Base-by-base conservation (phyloP, 2,797 vertebrate genomes). In the Chaenodraco wilsoni region DNA sequence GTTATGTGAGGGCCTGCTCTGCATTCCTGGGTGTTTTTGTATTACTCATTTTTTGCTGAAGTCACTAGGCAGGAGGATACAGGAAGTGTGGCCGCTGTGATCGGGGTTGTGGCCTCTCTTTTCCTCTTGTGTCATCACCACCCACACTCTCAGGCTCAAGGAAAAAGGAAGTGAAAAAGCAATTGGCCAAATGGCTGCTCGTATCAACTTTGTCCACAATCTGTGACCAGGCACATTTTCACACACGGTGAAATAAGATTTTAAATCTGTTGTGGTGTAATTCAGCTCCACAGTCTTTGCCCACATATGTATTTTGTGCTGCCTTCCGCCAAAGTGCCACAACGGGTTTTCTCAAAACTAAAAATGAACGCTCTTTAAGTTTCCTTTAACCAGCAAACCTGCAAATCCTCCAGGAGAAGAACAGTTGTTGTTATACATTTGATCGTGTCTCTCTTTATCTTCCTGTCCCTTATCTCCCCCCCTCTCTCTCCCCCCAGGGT, bases 401-500 rank as follows among this genome's bases (percentile, higher is more conserved):
- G 12, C 15, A 9, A 21, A 17, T 44, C 31, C 52, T 65, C 43
- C 33, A 56, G 16, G 52, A 52, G 13, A 10, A 58, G 19, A 17
- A 31, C 13, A 55, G 8, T 62, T 45, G 4, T 41, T 55, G 41
- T 51, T 62, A 8, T 19, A 21, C 27, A 69, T 65, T 66, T 85
- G 67, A 76, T 82, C 37, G 10, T 4, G 3, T 63, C 44, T 82
- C 31, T 58, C 19, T 46, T 1, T 58, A 57, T 11, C 51, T 70
- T 40, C 21, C 40, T 72, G 13, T 71, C 7, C 65, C 44, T 68
- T 58, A 27, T 27, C n/a, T 27, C 23, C 15, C 33, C 33, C 9
- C 56, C 21, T 65, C 48, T 52, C 45, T 41, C 51, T 16, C 21
- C 54, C 48, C 64, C 3, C 84, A 99, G 98, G 97, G 98, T 79